Evolutionary conservation across 2,113 vertebrate genomes (phyloP).

Genomic region (Erythrocercus mccallii): DNA sequence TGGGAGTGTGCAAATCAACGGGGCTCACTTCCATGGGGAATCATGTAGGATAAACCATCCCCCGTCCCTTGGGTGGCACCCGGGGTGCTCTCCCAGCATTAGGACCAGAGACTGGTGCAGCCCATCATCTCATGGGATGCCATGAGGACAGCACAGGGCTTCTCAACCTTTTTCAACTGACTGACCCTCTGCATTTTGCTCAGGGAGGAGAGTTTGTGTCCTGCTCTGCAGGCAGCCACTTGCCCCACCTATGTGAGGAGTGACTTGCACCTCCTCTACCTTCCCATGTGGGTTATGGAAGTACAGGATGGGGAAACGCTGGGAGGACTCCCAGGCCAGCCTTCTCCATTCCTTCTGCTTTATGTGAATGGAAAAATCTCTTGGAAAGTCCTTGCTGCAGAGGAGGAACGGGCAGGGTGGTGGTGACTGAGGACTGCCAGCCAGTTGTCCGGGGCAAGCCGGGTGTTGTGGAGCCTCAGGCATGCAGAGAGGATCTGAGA

Average conservation of each 20-base stretch:
- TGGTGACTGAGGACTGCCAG: not conserved
- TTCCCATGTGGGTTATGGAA: accelerated
- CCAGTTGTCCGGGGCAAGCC: not conserved
- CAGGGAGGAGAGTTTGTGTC: not conserved
- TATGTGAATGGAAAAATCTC: not conserved
- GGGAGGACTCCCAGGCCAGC: not conserved
- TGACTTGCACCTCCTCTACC: not conserved
- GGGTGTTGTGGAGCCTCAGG: not conserved
- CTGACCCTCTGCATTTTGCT: not conserved
- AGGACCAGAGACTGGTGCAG: not conserved
- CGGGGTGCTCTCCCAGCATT: not conserved
- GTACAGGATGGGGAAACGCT: not conserved
- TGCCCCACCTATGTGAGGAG: accelerated
- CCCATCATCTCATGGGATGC: too few species aligned
- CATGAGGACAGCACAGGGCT: not conserved
- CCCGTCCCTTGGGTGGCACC: accelerated
- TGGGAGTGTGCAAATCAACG: not conserved
- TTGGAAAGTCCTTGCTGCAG: not conserved
- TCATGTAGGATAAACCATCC: not conserved
- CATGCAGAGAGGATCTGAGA: not conserved
- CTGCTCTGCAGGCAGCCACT: not conserved
- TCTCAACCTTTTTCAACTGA: not conserved
- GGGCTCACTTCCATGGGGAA: not conserved
- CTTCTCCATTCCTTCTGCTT: not conserved
- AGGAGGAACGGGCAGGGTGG: not conserved